Base-by-base conservation (phyloP, 2,888 invertebrate species). In the Apotomis turbidana region DNA sequence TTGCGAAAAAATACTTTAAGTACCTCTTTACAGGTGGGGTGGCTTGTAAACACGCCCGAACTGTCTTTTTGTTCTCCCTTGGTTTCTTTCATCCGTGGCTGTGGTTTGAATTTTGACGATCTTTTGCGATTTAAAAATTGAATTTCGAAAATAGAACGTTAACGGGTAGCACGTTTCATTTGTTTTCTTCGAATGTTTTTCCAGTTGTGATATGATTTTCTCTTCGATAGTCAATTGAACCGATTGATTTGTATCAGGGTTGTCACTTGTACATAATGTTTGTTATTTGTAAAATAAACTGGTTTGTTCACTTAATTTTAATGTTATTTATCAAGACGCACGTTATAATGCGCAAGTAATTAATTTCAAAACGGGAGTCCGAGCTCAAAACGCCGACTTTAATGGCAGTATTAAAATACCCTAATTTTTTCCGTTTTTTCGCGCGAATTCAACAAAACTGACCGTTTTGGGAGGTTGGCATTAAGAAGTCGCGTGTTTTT, bases 1-100 rank as follows among this genome's bases (percentile, higher is more conserved):
- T 90, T 93, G 89, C 87, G 86, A 90, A 86, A 91, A 91, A 92
- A 90, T 86, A 85, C 83, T 85, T 85, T 88, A 88, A 89, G 87
- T 82, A 87, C 86, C 86, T 85, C 87, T 87, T 88, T 87, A 89
- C 89, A 88, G 89, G 87, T 83, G 68, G 68, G 72, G 72, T 51
- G 68, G 52, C 36, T 58, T 68, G 68, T 68, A 63, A 72, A 72
- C 72, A 68, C 72, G 72, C n/a, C 44, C 27, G 57, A 62, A 70
- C 74, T 72, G 58, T 38, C 58, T 58, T 66, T 66, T 64, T 64
- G 62, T 52, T 62, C 51, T 49, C 58, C 54, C 44, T 9, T 49
- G 58, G 41, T 68, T 67, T 68, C 58, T 59, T 68, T 58, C 49
- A 60, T 60, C 46, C 44, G 60, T 46, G 60, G 57, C 62, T 68